Evolutionary conservation across 2,113 vertebrate genomes (phyloP).

Genomic region (Phaethornis superciliosus): DNA sequence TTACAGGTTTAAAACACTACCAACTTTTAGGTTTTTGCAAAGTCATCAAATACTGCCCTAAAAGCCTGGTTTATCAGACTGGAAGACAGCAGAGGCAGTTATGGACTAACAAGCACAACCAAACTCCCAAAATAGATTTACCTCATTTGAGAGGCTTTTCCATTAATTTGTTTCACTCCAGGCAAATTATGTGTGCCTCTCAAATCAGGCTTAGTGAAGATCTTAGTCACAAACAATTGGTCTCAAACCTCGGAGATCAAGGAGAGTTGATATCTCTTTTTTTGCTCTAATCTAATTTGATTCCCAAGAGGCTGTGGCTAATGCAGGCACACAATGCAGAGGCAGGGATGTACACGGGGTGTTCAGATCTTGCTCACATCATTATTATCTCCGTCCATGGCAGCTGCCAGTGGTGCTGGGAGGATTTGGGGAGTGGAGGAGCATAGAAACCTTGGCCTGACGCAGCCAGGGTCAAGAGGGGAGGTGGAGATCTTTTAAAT

Average conservation of each 20-base stretch:
- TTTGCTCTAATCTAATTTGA: slow-evolving; percentile 65
- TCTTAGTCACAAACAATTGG: slow-evolving; percentile 70
- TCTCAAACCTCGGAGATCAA: slow-evolving; percentile 66
- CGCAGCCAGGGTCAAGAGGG: background rate
- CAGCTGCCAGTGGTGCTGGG: background rate
- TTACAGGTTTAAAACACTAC: background rate
- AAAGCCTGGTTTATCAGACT: background rate
- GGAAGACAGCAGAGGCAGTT: slow-evolving; percentile 41
- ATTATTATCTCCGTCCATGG: slow-evolving; percentile 16
- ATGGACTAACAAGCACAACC: slow-evolving; percentile 22
- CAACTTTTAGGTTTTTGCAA: background rate
- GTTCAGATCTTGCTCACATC: slow-evolving; percentile 40
- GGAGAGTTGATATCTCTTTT: slow-evolving; percentile 66
- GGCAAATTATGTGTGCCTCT: slow-evolving; percentile 64
- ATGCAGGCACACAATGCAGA: slow-evolving; percentile 37
- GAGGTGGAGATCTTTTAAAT: background rate
- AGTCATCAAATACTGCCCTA: background rate
- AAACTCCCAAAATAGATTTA: slow-evolving; percentile 61
- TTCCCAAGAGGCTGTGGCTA: slow-evolving; percentile 66
- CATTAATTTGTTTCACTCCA: slow-evolving; percentile 70
- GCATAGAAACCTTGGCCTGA: background rate
- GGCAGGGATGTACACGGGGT: background rate
- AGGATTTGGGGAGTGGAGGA: slow-evolving; percentile 1
- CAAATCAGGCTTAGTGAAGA: slow-evolving; percentile 62
- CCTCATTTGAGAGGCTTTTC: slow-evolving; percentile 69